Evolutionary conservation across 2,113 vertebrate genomes (phyloP), one percentile per base, ranked within the genome.

Genomic region (Chlamydotis undulata): DNA sequence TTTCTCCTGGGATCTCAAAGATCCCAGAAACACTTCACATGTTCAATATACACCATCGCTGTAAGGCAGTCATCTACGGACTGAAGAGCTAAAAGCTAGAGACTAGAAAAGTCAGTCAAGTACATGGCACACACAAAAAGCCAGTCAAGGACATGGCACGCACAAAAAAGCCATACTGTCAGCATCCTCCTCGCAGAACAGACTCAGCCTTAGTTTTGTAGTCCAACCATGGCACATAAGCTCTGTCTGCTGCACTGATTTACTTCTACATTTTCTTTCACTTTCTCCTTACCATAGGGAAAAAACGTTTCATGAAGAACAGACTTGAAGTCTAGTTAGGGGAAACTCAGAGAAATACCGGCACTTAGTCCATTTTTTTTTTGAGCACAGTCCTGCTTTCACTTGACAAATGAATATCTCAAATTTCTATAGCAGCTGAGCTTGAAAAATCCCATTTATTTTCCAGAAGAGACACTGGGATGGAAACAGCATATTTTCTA

Each of bases 281-380:
- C 12, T 14, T 16, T 1, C n/a, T 67, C 60, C 52, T 73, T 8
- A 11, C 0, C 2, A 2, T 1, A 23, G 59, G 24, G 15, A 2
- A 53, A 56, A 74, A 49, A 19, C 4, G 28, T 5, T 93, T 37
- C 71, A 14, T 7, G 57, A 75, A 71, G 67, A 39, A 22, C 39
- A 78, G 16, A 41, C 16, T 11, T 63, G 47, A 82, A 71, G 28
- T 17, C 23, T 57, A 8, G 9, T 37, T 35, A 39, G 19, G 12
- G 23, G 39, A 13, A 83, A 17, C 28, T 45, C 43, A 29, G 25
- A 61, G n/a, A 69, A 76, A 56, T 25, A 60, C 10, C 1, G 2
- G 59, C 19, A 13, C 35, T 37, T 31, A 39, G 41, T 43, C 41
- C 41, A 10, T 43, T 43, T 43, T 43, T 52, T 61, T 37, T 35